phyloP scores from a whole-genome alignment of 2,888 invertebrate genomes.

The Synergus laeviventris region DNA sequence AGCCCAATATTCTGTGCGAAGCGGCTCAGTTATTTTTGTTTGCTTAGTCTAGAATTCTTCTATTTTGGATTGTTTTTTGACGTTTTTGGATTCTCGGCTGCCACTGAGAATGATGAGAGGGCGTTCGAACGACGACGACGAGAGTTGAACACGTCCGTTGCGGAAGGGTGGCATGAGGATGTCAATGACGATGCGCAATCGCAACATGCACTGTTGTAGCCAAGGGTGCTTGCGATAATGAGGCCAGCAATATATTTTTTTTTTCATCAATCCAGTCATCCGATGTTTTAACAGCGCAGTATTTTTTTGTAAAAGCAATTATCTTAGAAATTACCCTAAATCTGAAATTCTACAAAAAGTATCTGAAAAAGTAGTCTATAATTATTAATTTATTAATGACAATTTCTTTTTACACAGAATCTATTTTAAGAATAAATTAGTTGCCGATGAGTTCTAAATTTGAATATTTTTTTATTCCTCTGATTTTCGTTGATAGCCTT shows the following conservation, averaged over 20 bases:
- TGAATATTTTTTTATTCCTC: no score
- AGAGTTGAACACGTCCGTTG: slow-evolving; percentile 35
- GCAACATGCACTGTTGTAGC: slow-evolving; percentile 48
- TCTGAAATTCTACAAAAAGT: neutral
- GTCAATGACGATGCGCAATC: slow-evolving; percentile 57
- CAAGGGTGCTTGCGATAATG: slow-evolving; percentile 22
- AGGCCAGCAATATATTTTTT: slow-evolving; percentile 24
- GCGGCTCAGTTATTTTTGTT: slow-evolving; percentile 35
- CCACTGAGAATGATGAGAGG: slow-evolving; percentile 46
- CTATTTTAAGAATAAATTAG: no score
- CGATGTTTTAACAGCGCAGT: neutral
- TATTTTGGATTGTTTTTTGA: slow-evolving; percentile 27
- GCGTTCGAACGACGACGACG: slow-evolving; percentile 47
- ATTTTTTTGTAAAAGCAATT: neutral
- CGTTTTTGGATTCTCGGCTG: slow-evolving; percentile 25
- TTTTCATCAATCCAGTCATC: neutral
- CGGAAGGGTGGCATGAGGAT: slow-evolving; percentile 41
- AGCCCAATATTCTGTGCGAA: slow-evolving; percentile 74
- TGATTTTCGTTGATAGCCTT: no score
- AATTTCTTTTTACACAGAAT: no score
- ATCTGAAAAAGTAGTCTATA: neutral
- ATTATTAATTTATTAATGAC: no score
- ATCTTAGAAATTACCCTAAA: neutral
- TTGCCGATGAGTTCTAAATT: no score
- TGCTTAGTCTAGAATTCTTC: slow-evolving; percentile 45